phyloP scores from a whole-genome alignment of 2,797 vertebrate genomes.

The Phataginus tetradactyla region DNA sequence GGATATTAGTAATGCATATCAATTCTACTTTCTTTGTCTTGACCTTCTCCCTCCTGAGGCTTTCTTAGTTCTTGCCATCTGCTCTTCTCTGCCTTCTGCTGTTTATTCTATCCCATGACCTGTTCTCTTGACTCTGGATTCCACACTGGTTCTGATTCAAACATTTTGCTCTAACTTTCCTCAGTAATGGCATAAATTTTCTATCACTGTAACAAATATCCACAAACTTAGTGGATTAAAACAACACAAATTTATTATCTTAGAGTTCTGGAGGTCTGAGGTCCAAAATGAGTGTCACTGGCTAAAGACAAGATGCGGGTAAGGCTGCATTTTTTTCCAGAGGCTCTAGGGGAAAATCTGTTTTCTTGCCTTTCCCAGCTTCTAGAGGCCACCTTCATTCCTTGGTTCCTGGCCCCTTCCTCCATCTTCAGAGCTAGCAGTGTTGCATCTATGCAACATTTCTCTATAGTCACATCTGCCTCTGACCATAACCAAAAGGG shows the following conservation, averaged over 20 bases:
- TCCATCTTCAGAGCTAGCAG: neutral
- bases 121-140: constrained; percentile 27
- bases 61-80: neutral
- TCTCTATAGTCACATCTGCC: neutral
- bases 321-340: neutral
- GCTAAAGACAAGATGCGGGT: neutral
- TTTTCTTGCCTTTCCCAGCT: neutral
- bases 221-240: neutral
- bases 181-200: neutral
- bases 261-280: constrained; percentile 25
- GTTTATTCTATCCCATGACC: neutral
- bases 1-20: neutral
- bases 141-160: neutral
- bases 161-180: constrained; percentile 29
- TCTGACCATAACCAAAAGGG: neutral
- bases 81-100: constrained; percentile 1
- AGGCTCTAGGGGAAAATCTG: neutral
- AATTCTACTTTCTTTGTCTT: neutral
- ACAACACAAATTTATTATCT: constrained; percentile 12
- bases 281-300: neutral
- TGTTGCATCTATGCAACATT: neutral
- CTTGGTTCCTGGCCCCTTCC: neutral
- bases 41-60: neutral
- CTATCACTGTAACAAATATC: neutral
- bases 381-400: neutral